Evolutionary conservation across 2,113 vertebrate genomes (phyloP).

Genomic region (Falcunculus frontatus): DNA sequence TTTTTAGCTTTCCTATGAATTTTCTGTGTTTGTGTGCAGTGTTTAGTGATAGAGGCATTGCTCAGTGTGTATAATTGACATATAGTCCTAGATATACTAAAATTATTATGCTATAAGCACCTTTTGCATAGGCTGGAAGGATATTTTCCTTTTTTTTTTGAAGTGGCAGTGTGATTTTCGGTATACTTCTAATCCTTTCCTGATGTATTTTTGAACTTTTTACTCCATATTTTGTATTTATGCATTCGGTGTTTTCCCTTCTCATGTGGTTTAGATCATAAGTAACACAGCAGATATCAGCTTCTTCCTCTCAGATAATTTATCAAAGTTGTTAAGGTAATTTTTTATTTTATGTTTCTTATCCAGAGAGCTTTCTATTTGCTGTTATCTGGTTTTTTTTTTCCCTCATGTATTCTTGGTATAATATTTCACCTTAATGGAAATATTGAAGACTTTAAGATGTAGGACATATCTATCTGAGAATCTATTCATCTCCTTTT

Average conservation of each 20-base stretch:
- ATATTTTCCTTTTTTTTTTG: neutral
- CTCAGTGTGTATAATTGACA: neutral
- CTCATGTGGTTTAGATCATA: neutral
- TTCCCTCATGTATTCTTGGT: neutral
- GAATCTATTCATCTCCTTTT: neutral
- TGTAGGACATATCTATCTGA: fast-evolving
- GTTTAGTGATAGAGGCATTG: neutral
- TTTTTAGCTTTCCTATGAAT: neutral
- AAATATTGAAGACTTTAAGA: neutral
- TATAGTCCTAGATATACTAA: neutral
- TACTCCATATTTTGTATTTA: neutral
- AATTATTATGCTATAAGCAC: neutral
- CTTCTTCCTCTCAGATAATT: neutral
- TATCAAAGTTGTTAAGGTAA: neutral
- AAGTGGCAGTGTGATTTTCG: neutral
- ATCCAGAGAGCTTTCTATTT: neutral
- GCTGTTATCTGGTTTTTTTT: neutral
- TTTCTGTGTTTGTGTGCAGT: neutral
- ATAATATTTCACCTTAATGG: neutral
- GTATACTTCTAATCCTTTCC: neutral
- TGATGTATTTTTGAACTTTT: neutral
- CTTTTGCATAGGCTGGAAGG: neutral
- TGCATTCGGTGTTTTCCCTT: neutral
- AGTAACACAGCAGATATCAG: neutral
- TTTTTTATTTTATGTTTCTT: neutral